Evolutionary conservation across 2,113 vertebrate species (phyloP).

Genomic region (Toxotes jaculatrix): DNA sequence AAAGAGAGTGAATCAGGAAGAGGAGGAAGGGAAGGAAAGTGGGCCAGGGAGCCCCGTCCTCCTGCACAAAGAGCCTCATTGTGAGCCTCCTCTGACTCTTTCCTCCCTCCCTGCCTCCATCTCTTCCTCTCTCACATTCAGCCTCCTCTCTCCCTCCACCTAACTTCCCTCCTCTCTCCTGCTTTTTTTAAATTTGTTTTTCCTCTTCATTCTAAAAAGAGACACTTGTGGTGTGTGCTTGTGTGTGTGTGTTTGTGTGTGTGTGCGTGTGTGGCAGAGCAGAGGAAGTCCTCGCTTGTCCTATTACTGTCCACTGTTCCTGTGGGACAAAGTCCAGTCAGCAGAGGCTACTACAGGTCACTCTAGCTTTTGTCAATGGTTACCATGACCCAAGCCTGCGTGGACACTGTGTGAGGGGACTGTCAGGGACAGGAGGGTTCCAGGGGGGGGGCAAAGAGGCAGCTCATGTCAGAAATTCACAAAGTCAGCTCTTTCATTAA

Average conservation of each 20-base stretch:
- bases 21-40: slow-evolving; percentile 52
- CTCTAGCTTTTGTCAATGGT: slow-evolving; percentile 3
- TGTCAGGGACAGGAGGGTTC: neutral
- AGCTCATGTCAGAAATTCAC: neutral
- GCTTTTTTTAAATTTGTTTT: slow-evolving; percentile 27
- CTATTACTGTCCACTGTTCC: slow-evolving; percentile 46
- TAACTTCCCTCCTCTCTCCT: slow-evolving; percentile 27
- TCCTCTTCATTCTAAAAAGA: slow-evolving; percentile 53
- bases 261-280: slow-evolving; percentile 29
- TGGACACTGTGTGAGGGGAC: neutral
- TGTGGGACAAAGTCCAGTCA: slow-evolving; percentile 39
- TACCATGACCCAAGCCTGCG: slow-evolving; percentile 1
- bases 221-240: slow-evolving; percentile 38
- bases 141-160: slow-evolving; percentile 35
- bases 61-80: slow-evolving; percentile 83
- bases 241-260: slow-evolving; percentile 20
- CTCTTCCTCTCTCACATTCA: slow-evolving; percentile 56
- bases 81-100: slow-evolving; percentile 66
- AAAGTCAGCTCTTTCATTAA: neutral
- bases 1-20: slow-evolving; percentile 50
- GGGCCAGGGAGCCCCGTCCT: slow-evolving; percentile 60
- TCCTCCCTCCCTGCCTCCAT: slow-evolving; percentile 56
- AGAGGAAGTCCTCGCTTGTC: slow-evolving; percentile 53
- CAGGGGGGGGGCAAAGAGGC: neutral
- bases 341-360: slow-evolving; percentile 65